Evolutionary conservation across 2,797 vertebrate species (phyloP).

Genomic region (Eulemur mongoz): DNA sequence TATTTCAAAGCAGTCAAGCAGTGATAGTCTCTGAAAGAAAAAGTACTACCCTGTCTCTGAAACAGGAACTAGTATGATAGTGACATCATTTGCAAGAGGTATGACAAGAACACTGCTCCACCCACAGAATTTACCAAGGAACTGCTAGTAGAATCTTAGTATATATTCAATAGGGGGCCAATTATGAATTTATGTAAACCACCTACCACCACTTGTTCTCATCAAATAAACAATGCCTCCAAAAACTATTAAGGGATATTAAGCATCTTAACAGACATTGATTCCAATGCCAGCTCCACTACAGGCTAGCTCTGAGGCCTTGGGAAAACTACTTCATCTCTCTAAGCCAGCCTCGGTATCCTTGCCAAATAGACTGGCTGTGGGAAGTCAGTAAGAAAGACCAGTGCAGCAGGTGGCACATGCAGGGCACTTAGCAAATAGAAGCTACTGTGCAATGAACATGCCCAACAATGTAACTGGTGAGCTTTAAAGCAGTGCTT

Average conservation of each 20-base stretch:
- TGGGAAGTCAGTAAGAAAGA: not conserved
- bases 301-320: not conserved
- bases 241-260: not conserved
- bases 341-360: not conserved
- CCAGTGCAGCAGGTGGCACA: not conserved
- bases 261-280: not conserved
- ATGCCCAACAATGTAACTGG: fast-evolving
- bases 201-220: not conserved
- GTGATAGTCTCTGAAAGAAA: not conserved
- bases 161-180: not conserved
- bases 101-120: not conserved
- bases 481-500: not conserved
- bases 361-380: not conserved
- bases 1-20: not conserved
- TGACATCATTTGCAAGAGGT: not conserved
- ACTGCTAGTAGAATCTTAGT: not conserved
- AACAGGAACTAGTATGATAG: not conserved
- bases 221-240: not conserved
- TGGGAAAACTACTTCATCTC: not conserved
- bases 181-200: not conserved
- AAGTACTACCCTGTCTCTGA: not conserved
- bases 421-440: fast-evolving
- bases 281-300: not conserved
- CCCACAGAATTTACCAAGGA: not conserved
- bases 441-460: not conserved